Base-by-base conservation (phyloP, 2,113 vertebrate genomes). In the Periophthalmodon schlosseri region DNA sequence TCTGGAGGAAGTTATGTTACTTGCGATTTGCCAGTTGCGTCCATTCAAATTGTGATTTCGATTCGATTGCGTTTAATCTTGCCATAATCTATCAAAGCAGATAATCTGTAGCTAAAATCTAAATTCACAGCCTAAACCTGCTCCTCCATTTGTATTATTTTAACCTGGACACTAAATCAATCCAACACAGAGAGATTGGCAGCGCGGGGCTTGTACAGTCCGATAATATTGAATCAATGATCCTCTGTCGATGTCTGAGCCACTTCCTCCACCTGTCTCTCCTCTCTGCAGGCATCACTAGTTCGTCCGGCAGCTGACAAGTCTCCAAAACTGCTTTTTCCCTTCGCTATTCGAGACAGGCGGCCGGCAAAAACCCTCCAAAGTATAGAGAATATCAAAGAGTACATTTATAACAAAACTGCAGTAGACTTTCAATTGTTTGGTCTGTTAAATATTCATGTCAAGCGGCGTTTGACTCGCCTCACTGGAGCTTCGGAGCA, bases 391-490 rank as follows among this genome's bases (percentile, higher is more conserved):
- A 77, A 87, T 76, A 85, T 87, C 84, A 87, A 86, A 87, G 76
- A 73, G 80, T 76, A 77, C 60, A 89, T 86, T 80, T 73, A 70
- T 67, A 82, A 80, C 73, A 87, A 81, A 72, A 72, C 79, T 66
- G 21, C 24, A 73, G 83, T 75, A 73, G 77, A 82, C 77, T 87
- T 77, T 76, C 84, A 76, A 85, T 81, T 83, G 81, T 89, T 83
- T 87, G 69, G 77, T 81, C 82, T 84, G 84, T 85, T 91, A 83
- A 87, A 91, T 92, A 87, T 92, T 90, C 82, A 90, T 84, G 88
- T 85, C 84, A 88, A 88, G 81, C 84, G 78, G 77, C 82, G 88
- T 89, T 89, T 87, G 87, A 88, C 79, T 87, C 73, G 76, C 89
- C 67, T 84, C 86, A 79, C 84, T 77, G 86, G 75, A 86, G 87